Evolutionary conservation across 1,140 invertebrate species (phyloP).

Genomic region (Drosophila insularis): DNA sequence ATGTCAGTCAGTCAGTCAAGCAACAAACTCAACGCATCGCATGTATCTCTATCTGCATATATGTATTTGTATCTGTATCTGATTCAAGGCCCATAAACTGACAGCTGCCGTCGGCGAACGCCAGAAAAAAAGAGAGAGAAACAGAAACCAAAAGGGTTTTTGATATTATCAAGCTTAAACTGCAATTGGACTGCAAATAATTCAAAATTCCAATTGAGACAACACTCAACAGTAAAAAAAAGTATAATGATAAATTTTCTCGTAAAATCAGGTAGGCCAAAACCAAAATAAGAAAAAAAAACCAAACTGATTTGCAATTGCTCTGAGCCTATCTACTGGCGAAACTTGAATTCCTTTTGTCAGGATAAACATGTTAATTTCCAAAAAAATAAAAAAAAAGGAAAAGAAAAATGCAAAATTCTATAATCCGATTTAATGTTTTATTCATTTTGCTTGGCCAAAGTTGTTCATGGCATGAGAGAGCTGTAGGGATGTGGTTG

Average conservation of each 20-base stretch:
- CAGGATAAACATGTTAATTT: constrained; percentile 79
- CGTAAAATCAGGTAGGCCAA: too few relatives aligned
- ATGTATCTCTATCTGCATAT: neutral
- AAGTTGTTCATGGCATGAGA: neutral
- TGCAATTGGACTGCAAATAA: neutral
- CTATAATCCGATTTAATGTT: constrained; percentile 80
- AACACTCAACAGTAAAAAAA: too few relatives aligned
- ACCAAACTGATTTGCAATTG: neutral
- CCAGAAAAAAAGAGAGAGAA: neutral
- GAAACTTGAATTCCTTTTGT: constrained; percentile 40
- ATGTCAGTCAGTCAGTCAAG: constrained; percentile 34
- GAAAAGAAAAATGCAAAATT: constrained; percentile 59
- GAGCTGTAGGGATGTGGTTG: too few relatives aligned
- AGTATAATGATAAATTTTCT: too few relatives aligned
- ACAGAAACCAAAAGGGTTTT: constrained; percentile 4
- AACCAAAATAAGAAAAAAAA: neutral
- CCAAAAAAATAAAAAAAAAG: constrained; percentile 30
- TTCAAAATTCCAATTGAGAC: too few relatives aligned
- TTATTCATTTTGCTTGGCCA: constrained; percentile 68
- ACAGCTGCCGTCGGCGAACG: constrained; percentile 4
- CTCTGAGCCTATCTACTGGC: constrained; percentile 13
- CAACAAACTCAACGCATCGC: neutral
- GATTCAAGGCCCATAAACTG: constrained; percentile 10
- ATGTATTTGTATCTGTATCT: neutral
- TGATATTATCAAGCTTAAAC: neutral